Conservation (phyloP, 2,113 vertebrate genomes). For the Erythrocercus mccallii region DNA sequence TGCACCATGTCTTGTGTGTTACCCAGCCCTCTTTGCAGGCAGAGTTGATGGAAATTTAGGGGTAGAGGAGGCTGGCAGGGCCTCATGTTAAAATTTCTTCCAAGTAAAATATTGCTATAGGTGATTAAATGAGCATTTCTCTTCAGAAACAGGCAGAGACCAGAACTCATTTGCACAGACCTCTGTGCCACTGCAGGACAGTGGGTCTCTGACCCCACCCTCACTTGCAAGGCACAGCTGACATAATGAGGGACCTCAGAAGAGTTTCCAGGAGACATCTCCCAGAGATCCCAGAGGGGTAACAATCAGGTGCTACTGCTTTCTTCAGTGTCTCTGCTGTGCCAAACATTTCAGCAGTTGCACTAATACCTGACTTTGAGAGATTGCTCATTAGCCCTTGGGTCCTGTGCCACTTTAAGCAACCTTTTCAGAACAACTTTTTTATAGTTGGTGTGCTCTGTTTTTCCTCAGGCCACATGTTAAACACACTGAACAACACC, state of each 20-base stretch:
- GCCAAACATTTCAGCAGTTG: not conserved
- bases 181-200: accelerated
- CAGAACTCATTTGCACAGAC: not conserved
- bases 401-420: not conserved
- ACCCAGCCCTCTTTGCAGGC: not conserved
- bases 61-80: not conserved
- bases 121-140: not conserved
- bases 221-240: not conserved
- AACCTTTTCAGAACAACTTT: constrained; percentile 24
- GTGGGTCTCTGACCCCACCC: not conserved
- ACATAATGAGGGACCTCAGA: not conserved
- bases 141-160: not conserved
- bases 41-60: not conserved
- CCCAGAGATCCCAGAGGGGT: not conserved
- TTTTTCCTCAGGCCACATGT: constrained; percentile 14
- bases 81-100: not conserved
- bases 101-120: not conserved
- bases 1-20: not conserved
- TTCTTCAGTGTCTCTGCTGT: not conserved
- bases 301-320: not conserved
- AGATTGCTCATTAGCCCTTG: constrained; percentile 11
- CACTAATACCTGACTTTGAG: constrained; percentile 2
- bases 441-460: constrained; percentile 1
- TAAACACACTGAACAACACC: not conserved
- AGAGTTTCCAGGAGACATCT: not conserved